A percentile compares a stretch with the other conserved stretches of the same genome.
phyloP scores from a whole-genome alignment of 2,113 vertebrate genomes.

The Muntiacus muntjak region DNA sequence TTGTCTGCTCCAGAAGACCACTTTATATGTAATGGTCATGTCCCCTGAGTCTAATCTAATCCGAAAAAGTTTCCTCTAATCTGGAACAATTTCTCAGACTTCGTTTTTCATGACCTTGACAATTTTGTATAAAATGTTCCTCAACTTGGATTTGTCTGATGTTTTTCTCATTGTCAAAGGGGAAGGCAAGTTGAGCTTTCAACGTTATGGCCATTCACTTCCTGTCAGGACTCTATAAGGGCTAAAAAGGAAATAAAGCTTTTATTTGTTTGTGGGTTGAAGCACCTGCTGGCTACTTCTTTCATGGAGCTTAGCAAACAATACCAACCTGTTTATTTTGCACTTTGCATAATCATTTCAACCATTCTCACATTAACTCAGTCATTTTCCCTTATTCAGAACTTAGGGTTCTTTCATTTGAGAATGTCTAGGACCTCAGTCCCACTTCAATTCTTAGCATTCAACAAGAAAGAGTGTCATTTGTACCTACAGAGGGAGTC shows the following conservation, averaged over 20 bases:
- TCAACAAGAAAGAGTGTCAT: not conserved
- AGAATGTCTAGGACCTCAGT: not conserved
- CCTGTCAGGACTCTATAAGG: not conserved
- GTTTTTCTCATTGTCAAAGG: not conserved
- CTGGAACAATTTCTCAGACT: not conserved
- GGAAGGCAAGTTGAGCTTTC: not conserved
- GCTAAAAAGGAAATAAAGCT: conserved; percentile 21
- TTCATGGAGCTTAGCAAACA: not conserved
- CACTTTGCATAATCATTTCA: conserved; percentile 30
- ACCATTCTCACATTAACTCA: not conserved
- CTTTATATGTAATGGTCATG: not conserved
- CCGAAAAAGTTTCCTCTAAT: not conserved
- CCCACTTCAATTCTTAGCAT: not conserved
- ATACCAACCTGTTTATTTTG: conserved; percentile 31
- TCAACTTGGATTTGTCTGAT: not conserved
- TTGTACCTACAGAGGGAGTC: not conserved
- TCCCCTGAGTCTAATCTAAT: not conserved
- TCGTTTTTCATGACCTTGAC: not conserved
- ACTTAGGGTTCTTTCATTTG: conserved; percentile 17
- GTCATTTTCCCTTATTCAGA: not conserved
- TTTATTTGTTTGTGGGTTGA: conserved; percentile 31
- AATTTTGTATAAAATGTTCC: not conserved
- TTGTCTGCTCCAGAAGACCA: not conserved
- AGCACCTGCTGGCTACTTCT: not conserved
- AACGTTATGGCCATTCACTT: not conserved